Base-by-base conservation (phyloP, 2,888 invertebrate species). In the Apoda limacodes region DNA sequence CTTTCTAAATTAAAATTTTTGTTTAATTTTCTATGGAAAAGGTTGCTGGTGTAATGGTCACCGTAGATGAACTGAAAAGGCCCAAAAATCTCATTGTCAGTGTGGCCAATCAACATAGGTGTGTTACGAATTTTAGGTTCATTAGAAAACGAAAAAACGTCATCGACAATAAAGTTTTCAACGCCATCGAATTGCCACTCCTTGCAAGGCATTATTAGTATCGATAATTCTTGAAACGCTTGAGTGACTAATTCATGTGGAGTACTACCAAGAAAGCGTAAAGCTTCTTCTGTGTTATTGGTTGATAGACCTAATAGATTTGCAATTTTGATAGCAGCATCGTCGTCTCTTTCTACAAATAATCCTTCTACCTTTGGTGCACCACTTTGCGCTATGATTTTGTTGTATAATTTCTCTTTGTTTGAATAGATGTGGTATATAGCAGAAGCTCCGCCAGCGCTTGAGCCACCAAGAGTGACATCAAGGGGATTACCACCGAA, bases 401-500 rank as follows among this genome's bases (percentile, higher is more conserved):
- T 49, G 28, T 60, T 46, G 29, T 60, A 70, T 10, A 68, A 33
- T 14, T 52, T 54, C 38, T 62, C 60, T 15, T 54, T 23, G 2
- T 46, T 41, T 9, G 52, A 61, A 9, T 47, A 27, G n/a, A 68
- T 37, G 13, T 66, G 67, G 0, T 59, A 39, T 40, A 63, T 60
- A 2, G 56, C 56, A 0, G 65, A 55, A 13, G 15, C 35, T 3
- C 42, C 57, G 1, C 70, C 70, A 17, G 69, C 62, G 30, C 70
- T 69, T 17, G 60, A 55, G 2, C 69, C 70, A 32, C 52, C 54
- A 30, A 70, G 30, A 1, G 70, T 68, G 11, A 70, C 59, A 37
- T 58, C 46, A 13, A 51, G 45, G 1, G 35, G 34, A 32, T 70
- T 59, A 7, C 70, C 71, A 5, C 68, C 66, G 38, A 71, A 71